These are phyloP conservation scores for Emberiza fucata DNA, from an alignment of 2,113 vertebrate genomes.

Conservation along the genomic window DNA sequence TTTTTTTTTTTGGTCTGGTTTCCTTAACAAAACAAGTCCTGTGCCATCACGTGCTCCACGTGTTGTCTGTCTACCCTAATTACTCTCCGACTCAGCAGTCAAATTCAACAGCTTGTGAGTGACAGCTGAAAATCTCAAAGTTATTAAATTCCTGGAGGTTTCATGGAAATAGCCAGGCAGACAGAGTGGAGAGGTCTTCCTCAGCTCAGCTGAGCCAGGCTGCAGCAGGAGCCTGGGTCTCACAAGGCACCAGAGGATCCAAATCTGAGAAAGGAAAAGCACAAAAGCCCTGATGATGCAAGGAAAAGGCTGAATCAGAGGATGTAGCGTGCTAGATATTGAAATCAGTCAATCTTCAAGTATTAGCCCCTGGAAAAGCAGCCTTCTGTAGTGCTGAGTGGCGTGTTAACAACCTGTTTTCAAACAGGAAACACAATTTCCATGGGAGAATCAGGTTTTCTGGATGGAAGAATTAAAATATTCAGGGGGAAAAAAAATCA, in stretches of 20 bases:
- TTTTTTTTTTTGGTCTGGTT: background rate
- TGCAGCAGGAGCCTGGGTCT: background rate
- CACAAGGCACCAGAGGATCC: background rate
- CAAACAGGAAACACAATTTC: slow-evolving; percentile 12
- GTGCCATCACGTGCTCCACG: background rate
- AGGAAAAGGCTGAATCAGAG: background rate
- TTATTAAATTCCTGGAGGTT: slow-evolving; percentile 20
- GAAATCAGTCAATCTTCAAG: slow-evolving; percentile 7
- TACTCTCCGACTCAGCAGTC: background rate
- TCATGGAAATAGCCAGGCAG: background rate
- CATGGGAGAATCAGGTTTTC: background rate
- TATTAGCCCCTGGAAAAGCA: slow-evolving; percentile 32
- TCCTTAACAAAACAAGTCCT: background rate
- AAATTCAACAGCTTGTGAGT: background rate
- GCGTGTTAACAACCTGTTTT: background rate
- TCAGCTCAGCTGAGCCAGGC: background rate
- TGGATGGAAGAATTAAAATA: slow-evolving; percentile 3
- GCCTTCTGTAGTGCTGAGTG: background rate
- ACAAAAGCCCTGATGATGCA: background rate
- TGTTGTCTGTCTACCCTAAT: slow-evolving; percentile 20
- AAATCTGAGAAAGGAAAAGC: background rate
- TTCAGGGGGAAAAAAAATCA: background rate
- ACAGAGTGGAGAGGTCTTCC: background rate
- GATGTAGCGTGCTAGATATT: background rate
- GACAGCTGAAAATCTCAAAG: slow-evolving; percentile 30